Percentiles rank a stretch among this genome's conserved stretches.
Evolutionary conservation across 2,888 invertebrate species (phyloP).

Genomic region (Anoncus sp.): DNA sequence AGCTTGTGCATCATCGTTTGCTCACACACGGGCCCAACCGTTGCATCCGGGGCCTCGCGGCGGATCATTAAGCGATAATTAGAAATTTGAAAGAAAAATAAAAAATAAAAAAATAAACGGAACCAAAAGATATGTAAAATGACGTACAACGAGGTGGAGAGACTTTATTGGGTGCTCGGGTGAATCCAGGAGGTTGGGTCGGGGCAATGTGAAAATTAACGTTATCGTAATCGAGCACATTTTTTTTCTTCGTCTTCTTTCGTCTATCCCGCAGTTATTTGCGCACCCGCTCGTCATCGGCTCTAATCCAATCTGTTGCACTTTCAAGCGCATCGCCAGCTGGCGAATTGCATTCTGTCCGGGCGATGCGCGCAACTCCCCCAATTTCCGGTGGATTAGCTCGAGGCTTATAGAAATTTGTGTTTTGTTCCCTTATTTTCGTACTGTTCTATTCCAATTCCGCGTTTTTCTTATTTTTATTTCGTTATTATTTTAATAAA

Average conservation of each 20-base stretch:
- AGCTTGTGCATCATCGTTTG: slow-evolving; percentile 59
- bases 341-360: slow-evolving; percentile 77
- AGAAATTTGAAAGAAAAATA: slow-evolving; percentile 69
- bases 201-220: slow-evolving; percentile 48
- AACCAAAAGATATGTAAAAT: slow-evolving; percentile 7
- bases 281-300: slow-evolving; percentile 59
- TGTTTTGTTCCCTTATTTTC: slow-evolving; percentile 16
- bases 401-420: slow-evolving; percentile 5
- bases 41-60: slow-evolving; percentile 67
- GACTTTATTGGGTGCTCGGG: slow-evolving; percentile 12
- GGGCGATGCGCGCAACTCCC: slow-evolving; percentile 48
- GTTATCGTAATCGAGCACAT: slow-evolving; percentile 46
- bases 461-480: background rate
- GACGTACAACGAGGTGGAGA: background rate
- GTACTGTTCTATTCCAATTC: background rate
- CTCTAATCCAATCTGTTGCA: slow-evolving; percentile 61
- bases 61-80: slow-evolving; percentile 77
- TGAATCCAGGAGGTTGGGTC: slow-evolving; percentile 11
- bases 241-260: slow-evolving; percentile 44
- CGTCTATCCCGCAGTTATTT: slow-evolving; percentile 68
- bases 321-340: slow-evolving; percentile 76
- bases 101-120: no score
- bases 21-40: slow-evolving; percentile 64
- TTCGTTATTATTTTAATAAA: background rate
- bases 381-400: slow-evolving; percentile 53